A percentile compares a stretch with the other conserved stretches of the same genome.
phyloP scores from a whole-genome alignment of 2,888 invertebrate genomes.

The Herminia tarsipennalis region DNA sequence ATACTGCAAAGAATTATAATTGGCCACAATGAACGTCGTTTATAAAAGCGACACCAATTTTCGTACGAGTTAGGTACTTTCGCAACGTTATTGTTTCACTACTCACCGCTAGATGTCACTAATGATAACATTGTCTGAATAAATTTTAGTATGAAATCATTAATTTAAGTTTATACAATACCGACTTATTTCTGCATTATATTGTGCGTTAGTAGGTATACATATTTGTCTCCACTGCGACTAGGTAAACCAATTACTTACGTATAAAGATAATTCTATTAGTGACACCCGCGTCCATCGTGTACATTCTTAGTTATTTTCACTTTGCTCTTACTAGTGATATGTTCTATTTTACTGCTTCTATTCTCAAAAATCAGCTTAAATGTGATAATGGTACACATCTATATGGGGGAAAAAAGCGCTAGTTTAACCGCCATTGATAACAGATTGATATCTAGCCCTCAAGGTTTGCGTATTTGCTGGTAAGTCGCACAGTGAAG shows the following conservation, averaged over 20 bases:
- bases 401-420: constrained; percentile 48
- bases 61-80: constrained; percentile 13
- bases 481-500: constrained; percentile 50
- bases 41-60: constrained; percentile 16
- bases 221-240: constrained; percentile 33
- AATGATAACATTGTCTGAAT: constrained; percentile 7
- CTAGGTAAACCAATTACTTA: constrained; percentile 68
- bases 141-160: constrained; percentile 2
- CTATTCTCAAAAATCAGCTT: too few relatives aligned
- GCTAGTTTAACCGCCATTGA: constrained; percentile 47
- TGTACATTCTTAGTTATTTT: constrained; percentile 47
- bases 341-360: constrained; percentile 11
- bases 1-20: constrained; percentile 34
- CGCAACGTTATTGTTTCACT: constrained; percentile 23
- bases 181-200: constrained; percentile 23
- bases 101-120: constrained; percentile 45
- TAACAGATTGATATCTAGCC: constrained; percentile 32
- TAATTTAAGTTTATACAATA: constrained; percentile 6
- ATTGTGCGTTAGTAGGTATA: constrained; percentile 9
- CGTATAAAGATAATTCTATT: constrained; percentile 73
- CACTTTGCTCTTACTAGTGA: constrained; percentile 24
- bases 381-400: constrained; percentile 24
- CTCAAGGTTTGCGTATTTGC: constrained; percentile 49
- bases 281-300: constrained; percentile 46
- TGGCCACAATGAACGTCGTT: constrained; percentile 20